A percentile compares a stretch with the other conserved stretches of the same genome.
phyloP scores from a whole-genome alignment of 2,113 vertebrate genomes.

The Passer domesticus region DNA sequence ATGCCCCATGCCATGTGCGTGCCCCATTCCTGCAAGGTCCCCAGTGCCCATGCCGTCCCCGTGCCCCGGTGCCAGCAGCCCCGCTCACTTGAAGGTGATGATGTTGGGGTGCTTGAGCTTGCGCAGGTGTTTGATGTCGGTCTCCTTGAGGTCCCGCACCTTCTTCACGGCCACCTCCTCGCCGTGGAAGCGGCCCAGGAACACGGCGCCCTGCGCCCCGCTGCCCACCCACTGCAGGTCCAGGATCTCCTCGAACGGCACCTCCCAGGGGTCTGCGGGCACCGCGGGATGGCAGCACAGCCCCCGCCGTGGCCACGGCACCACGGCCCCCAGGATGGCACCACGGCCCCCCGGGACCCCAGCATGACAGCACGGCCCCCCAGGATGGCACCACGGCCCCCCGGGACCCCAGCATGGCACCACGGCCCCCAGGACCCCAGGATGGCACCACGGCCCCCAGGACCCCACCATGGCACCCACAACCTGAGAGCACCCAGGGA shows the following conservation, averaged over 20 bases:
- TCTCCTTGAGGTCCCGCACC: constrained; percentile 95
- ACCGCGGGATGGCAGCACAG: neutral
- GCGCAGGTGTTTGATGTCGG: constrained; percentile 95
- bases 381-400: no score
- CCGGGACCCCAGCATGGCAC: no score
- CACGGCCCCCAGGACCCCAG: no score
- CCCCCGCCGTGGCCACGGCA: no score
- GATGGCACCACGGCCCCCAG: no score
- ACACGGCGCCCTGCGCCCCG: constrained; percentile 94
- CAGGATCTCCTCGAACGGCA: constrained; percentile 97
- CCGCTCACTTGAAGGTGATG: constrained; percentile 95
- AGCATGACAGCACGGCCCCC: rapidly evolving
- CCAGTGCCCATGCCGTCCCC: no score
- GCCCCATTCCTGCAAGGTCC: no score
- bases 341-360: neutral
- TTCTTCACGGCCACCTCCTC: constrained; percentile 98
- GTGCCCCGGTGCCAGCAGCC: rapidly evolving
- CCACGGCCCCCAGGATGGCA: neutral
- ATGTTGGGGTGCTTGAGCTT: constrained; percentile 98
- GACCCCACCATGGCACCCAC: neutral
- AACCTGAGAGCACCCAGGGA: no score
- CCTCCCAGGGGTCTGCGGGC: constrained; percentile 86
- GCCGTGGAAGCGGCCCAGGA: constrained; percentile 92
- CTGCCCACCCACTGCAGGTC: constrained; percentile 99
- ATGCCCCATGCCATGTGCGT: neutral